These are phyloP conservation scores for Heliconius erato DNA, from an alignment of 2,888 invertebrate genomes.

Conservation along the genomic window DNA sequence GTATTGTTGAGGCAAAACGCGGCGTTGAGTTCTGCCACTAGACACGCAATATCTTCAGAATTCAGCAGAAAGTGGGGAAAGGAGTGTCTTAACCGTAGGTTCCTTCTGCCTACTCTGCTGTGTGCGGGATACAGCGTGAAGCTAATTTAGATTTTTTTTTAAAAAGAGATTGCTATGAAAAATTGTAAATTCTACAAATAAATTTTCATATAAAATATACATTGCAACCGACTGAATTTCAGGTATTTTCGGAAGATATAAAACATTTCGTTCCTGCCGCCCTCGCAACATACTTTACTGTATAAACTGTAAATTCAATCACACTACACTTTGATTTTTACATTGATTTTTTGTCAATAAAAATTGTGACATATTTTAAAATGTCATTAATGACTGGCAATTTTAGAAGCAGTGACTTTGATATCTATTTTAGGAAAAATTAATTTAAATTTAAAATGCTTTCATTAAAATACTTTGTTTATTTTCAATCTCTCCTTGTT, in stretches of 20 bases:
- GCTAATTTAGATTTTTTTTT: no score
- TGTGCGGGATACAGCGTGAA: no score
- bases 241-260: conserved; percentile 4
- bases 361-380: neutral
- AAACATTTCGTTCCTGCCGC: neutral
- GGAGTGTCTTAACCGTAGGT: no score
- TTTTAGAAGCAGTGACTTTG: neutral
- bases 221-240: neutral
- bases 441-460: no score
- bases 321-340: neutral
- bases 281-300: conserved; percentile 7
- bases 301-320: conserved; percentile 13
- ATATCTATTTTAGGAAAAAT: neutral
- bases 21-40: no score
- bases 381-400: neutral
- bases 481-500: no score
- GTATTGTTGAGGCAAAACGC: no score
- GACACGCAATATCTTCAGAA: no score
- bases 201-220: neutral
- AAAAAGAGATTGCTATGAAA: neutral
- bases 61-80: no score
- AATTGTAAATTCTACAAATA: neutral
- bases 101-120: no score
- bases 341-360: neutral
- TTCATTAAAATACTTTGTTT: no score